Conservation (phyloP, 2,888 invertebrate species). For the Patella depressa region DNA sequence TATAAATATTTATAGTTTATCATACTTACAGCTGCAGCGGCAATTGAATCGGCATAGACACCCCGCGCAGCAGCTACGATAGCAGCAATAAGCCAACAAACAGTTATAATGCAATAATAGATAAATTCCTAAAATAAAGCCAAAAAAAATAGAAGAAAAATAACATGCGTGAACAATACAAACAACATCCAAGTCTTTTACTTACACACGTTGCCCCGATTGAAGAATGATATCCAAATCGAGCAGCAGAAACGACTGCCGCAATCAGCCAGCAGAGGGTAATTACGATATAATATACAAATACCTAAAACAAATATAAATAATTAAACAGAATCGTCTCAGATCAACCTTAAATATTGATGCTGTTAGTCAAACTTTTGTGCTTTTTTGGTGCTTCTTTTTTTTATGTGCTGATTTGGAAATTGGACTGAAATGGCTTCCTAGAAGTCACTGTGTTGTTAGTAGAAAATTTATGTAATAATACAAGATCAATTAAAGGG, state of each 20-base stretch:
- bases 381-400: not conserved
- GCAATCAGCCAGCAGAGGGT: slow-evolving; percentile 40
- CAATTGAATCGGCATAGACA: slow-evolving; percentile 33
- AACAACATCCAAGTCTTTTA: slow-evolving; percentile 3
- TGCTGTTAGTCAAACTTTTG: not conserved
- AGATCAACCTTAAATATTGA: no score
- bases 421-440: no score
- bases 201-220: slow-evolving; percentile 46
- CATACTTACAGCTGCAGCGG: slow-evolving; percentile 45
- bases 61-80: slow-evolving; percentile 39
- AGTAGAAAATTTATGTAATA: no score
- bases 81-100: slow-evolving; percentile 41
- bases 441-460: no score
- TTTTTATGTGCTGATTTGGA: no score
- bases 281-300: slow-evolving; percentile 41
- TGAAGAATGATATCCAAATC: slow-evolving; percentile 29
- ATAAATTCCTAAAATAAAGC: slow-evolving; percentile 40
- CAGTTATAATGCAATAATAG: slow-evolving; percentile 38
- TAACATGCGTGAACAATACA: no score
- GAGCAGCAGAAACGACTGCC: slow-evolving; percentile 39
- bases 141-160: not conserved
- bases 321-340: no score
- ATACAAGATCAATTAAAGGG: no score
- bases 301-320: slow-evolving; percentile 35
- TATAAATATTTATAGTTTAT: not conserved